Evolutionary conservation across 2,888 invertebrate genomes (phyloP).

Genomic region (Pasiphila rectangulata): DNA sequence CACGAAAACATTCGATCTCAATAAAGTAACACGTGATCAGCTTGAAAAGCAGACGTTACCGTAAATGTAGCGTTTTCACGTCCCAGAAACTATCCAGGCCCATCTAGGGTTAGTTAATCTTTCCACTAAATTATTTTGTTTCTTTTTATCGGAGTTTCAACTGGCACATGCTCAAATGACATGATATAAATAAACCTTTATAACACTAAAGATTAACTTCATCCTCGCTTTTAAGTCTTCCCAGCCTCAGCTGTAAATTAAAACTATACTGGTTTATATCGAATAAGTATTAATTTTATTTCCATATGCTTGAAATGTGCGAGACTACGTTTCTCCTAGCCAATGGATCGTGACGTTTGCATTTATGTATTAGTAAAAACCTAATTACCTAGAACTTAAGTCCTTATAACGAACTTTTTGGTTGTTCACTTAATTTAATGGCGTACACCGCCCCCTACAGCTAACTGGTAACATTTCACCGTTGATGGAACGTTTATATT

Average conservation of each 20-base stretch:
- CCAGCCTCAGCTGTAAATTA: conserved; percentile 3
- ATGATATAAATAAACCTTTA: no score
- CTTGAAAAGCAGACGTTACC: no score
- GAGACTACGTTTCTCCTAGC: conserved; percentile 31
- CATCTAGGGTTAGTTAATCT: no score
- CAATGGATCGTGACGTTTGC: conserved; percentile 44
- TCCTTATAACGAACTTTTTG: conserved; percentile 80
- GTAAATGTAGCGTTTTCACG: no score
- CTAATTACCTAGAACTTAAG: conserved; percentile 73
- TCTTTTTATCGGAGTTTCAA: no score
- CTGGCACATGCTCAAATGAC: no score
- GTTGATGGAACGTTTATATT: conserved; percentile 76
- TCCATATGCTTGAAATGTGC: conserved; percentile 30
- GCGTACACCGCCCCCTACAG: conserved; percentile 61
- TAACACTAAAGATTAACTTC: no score
- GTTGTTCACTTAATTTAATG: conserved; percentile 73
- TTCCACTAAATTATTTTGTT: no score
- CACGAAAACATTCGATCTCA: no score
- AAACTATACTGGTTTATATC: not conserved
- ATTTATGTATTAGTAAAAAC: conserved; percentile 48
- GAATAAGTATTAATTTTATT: conserved; percentile 2
- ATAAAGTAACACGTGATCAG: no score
- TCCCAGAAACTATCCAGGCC: no score
- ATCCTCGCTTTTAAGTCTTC: not conserved
- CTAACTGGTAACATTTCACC: conserved; percentile 80